Evolutionary conservation across 2,888 invertebrate species (phyloP), one percentile per base, ranked within the genome.

Genomic region (Andricus curvator): DNA sequence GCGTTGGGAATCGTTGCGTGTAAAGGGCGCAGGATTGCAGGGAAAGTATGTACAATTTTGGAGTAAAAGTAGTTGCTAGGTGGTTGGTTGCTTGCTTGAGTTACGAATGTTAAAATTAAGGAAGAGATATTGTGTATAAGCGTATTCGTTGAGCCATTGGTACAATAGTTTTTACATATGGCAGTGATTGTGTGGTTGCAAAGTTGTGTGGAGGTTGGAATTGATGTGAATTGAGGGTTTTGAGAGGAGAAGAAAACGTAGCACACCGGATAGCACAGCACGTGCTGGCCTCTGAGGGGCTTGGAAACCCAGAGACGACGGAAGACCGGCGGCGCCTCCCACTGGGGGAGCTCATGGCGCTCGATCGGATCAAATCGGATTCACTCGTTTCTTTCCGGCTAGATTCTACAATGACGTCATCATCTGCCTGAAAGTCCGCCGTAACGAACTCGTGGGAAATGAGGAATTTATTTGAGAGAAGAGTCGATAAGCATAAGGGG

Each of bases 281-380:
- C 91, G 90, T 90, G 90, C 90, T 89, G 89, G 90, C 90, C 88
- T 89, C 89, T 90, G 89, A 87, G 87, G 86, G 82, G 77, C 83
- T 80, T 77, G 78, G 79, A 83, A 82, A 80, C 80, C 82, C 84
- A 80, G 78, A 77, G 79, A 68, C 81, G 68, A 37, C n/a, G 66
- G 66, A 80, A 84, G 83, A 80, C 82, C 79, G 81, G 41, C 82
- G 74, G 60, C 78, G 74, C 82, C 84, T 81, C 81, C 77, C 79
- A 78, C 79, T 68, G 33, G 56, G 9, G 17, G 15, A 37, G 76
- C 56, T 78, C 62, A 67, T 81, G 65, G 29, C 79, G 25, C 56
- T 79, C 15, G 44, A 33, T 64, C 78, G 64, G 44, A 29, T 66
- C 56, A 56, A 60, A 37, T 66, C 67, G 67, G 74, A 33, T 25